These are phyloP conservation scores for Villa cingulata DNA, from an alignment of 2,888 invertebrate species.

Conservation along the genomic window DNA sequence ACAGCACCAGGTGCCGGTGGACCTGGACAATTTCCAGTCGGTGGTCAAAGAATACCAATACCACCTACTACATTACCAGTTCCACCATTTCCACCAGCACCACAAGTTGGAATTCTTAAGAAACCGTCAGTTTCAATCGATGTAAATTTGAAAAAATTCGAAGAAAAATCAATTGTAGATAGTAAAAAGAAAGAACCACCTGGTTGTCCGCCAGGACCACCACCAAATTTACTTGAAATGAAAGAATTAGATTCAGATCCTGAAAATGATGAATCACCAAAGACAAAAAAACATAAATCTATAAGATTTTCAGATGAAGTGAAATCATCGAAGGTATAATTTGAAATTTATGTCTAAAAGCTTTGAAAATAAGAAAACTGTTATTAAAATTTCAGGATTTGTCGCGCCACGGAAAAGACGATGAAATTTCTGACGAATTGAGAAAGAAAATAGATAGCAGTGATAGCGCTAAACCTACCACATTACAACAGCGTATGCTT, in stretches of 20 bases:
- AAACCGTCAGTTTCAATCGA: slow-evolving; percentile 47
- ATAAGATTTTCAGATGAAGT: slow-evolving; percentile 52
- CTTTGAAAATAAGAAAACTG: neutral
- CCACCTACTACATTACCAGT: slow-evolving; percentile 28
- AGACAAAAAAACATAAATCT: slow-evolving; percentile 37
- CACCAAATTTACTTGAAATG: slow-evolving; percentile 56
- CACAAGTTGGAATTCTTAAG: slow-evolving; percentile 58
- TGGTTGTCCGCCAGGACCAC: slow-evolving; percentile 77
- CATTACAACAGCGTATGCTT: slow-evolving; percentile 73
- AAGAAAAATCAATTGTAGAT: slow-evolving; percentile 22
- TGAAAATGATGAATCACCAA: slow-evolving; percentile 28
- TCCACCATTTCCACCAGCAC: slow-evolving; percentile 40
- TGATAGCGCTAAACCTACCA: slow-evolving; percentile 47
- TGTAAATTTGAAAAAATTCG: slow-evolving; percentile 13
- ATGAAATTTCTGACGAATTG: slow-evolving; percentile 23
- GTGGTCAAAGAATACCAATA: slow-evolving; percentile 31
- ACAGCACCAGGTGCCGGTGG: slow-evolving; percentile 31
- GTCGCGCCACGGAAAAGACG: slow-evolving; percentile 20
- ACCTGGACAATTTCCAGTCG: slow-evolving; percentile 35
- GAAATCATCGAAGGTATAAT: slow-evolving; percentile 33
- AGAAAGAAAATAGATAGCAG: slow-evolving; percentile 14
- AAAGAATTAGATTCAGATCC: slow-evolving; percentile 42
- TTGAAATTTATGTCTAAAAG: neutral
- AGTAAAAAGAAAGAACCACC: slow-evolving; percentile 51
- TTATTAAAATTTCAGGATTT: no score